Evolutionary conservation across 2,797 vertebrate genomes (phyloP).

Genomic region (Lacerta viridis): DNA sequence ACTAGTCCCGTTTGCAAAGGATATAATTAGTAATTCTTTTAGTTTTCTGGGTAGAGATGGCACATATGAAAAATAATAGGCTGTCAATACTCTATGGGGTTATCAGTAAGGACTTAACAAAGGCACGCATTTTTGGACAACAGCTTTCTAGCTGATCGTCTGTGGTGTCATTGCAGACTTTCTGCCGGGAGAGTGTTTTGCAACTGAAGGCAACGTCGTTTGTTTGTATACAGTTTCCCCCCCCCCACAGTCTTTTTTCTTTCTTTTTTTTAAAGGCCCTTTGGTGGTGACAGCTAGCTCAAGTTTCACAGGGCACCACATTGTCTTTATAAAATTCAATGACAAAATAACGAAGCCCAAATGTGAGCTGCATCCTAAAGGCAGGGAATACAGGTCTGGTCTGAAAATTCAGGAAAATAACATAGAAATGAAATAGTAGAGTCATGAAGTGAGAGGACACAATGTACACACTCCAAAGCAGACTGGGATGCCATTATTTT

Average conservation of each 20-base stretch:
- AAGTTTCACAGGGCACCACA: slow-evolving; percentile 14
- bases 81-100: slow-evolving; percentile 77
- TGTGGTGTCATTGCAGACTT: slow-evolving; percentile 55
- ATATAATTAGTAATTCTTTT: slow-evolving; percentile 88
- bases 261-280: slow-evolving; percentile 8
- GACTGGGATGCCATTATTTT: background rate
- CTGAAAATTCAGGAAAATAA: background rate
- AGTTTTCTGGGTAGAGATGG: slow-evolving; percentile 79
- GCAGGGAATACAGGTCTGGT: background rate
- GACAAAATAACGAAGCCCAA: slow-evolving; percentile 9
- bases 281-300: slow-evolving; percentile 12
- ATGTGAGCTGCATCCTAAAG: background rate
- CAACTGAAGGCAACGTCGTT: slow-evolving; percentile 43
- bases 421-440: background rate
- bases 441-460: background rate
- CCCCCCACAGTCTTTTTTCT: slow-evolving; percentile 14
- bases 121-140: slow-evolving; percentile 72
- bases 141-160: slow-evolving; percentile 61
- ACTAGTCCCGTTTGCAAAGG: slow-evolving; percentile 78
- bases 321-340: slow-evolving; percentile 13
- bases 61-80: slow-evolving; percentile 82
- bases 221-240: slow-evolving; percentile 9
- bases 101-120: slow-evolving; percentile 73
- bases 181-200: slow-evolving; percentile 55
- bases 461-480: background rate